phyloP scores from a whole-genome alignment of 1,140 invertebrate genomes.

The Whitmania pigra region DNA sequence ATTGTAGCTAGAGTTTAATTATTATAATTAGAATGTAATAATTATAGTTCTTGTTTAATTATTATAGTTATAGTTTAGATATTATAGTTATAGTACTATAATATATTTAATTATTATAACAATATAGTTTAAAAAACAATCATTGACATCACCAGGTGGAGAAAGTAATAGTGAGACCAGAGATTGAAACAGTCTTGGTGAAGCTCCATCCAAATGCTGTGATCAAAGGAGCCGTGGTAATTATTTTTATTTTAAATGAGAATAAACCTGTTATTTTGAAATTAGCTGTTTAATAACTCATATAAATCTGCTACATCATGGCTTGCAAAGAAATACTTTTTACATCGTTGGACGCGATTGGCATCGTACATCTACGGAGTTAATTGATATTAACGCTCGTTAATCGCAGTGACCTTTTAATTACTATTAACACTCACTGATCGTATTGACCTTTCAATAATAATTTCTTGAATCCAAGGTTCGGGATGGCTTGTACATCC shows the following conservation, averaged over 20 bases:
- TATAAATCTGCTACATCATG: too few relatives aligned
- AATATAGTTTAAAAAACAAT: not conserved
- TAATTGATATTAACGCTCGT: not conserved
- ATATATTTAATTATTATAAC: too few relatives aligned
- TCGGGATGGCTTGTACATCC: conserved; percentile 33
- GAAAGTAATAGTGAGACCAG: conserved; percentile 67
- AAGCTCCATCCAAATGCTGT: conserved; percentile 70
- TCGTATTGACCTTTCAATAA: not conserved
- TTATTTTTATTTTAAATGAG: conserved; percentile 19
- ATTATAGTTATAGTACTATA: too few relatives aligned
- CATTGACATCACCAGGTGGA: conserved; percentile 48
- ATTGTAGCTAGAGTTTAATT: not conserved
- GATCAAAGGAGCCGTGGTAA: conserved; percentile 64
- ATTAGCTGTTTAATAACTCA: too few relatives aligned
- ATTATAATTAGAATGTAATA: too few relatives aligned
- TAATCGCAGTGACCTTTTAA: not conserved
- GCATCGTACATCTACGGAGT: not conserved
- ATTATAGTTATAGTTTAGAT: not conserved
- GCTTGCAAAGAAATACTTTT: not conserved
- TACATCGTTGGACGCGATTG: not conserved
- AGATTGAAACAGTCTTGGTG: conserved; percentile 68
- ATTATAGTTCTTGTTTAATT: too few relatives aligned
- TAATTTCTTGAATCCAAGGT: conserved; percentile 22
- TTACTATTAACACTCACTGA: not conserved
- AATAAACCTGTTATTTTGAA: too few relatives aligned